These are phyloP conservation scores for Ormyrus pomaceus DNA, from an alignment of 2,888 invertebrate genomes.

Conservation along the genomic window DNA sequence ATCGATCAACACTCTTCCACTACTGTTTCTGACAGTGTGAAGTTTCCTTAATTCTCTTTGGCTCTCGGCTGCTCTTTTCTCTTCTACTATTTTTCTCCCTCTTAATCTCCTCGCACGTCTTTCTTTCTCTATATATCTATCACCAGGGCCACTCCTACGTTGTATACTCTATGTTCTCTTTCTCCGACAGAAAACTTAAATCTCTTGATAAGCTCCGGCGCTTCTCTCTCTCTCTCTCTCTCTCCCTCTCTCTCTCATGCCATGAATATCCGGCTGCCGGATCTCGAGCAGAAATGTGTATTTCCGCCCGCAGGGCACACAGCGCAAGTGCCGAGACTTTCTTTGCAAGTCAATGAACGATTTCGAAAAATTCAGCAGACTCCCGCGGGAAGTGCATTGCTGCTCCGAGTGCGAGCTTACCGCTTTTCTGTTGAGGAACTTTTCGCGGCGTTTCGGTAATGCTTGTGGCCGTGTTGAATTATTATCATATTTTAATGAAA, in stretches of 20 bases:
- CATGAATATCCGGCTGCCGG: slow-evolving; percentile 42
- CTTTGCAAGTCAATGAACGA: slow-evolving; percentile 49
- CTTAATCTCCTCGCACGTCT: slow-evolving; percentile 55
- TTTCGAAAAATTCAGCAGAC: slow-evolving; percentile 37
- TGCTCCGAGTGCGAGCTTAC: too few species aligned
- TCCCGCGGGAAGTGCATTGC: too few species aligned
- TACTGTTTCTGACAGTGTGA: too few species aligned
- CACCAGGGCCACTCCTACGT: too few species aligned
- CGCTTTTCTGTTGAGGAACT: too few species aligned
- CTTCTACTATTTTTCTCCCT: slow-evolving; percentile 31
- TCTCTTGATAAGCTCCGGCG: slow-evolving; percentile 70
- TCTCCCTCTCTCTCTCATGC: slow-evolving; percentile 44
- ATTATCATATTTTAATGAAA: too few species aligned
- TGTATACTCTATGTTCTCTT: slow-evolving; percentile 29
- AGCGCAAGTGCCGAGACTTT: neutral
- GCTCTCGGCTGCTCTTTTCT: neutral
- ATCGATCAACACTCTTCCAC: too few species aligned
- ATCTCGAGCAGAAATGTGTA: slow-evolving; percentile 43
- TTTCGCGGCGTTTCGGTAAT: too few species aligned
- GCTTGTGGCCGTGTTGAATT: too few species aligned
- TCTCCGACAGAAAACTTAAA: slow-evolving; percentile 68
- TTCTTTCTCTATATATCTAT: slow-evolving; percentile 40
- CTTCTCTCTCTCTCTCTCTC: slow-evolving; percentile 4
- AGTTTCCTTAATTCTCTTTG: too few species aligned
- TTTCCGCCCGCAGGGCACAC: slow-evolving; percentile 24